These are phyloP conservation scores for Himalopsyche japonica DNA, from an alignment of 2,888 invertebrate species.

Conservation along the genomic window DNA sequence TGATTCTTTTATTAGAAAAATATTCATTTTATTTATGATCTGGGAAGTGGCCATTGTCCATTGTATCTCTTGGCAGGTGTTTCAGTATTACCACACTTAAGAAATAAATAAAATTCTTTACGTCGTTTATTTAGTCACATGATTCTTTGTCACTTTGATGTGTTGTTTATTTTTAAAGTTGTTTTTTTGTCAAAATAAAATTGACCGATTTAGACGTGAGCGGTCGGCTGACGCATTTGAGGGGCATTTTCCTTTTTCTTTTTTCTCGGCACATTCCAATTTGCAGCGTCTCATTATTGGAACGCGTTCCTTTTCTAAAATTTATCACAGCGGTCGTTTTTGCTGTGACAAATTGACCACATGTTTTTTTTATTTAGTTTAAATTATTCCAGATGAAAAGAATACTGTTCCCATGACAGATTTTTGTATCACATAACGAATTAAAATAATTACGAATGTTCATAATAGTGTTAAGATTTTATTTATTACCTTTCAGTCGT, in stretches of 20 bases:
- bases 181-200: background rate
- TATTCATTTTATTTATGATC: background rate
- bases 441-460: background rate
- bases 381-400: background rate
- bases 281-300: background rate
- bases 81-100: background rate
- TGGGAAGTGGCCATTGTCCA: background rate
- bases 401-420: background rate
- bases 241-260: background rate
- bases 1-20: background rate
- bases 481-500: background rate
- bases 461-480: background rate
- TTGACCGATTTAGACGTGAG: background rate
- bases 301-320: background rate
- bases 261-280: background rate
- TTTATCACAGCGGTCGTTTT: background rate
- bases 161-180: background rate
- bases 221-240: background rate
- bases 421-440: background rate
- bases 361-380: background rate
- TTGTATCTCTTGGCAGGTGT: background rate
- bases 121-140: background rate
- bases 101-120: background rate
- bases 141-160: background rate
- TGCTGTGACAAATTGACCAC: background rate